phyloP scores from a whole-genome alignment of 2,113 vertebrate genomes.

The Poeciliopsis turrubarensis region DNA sequence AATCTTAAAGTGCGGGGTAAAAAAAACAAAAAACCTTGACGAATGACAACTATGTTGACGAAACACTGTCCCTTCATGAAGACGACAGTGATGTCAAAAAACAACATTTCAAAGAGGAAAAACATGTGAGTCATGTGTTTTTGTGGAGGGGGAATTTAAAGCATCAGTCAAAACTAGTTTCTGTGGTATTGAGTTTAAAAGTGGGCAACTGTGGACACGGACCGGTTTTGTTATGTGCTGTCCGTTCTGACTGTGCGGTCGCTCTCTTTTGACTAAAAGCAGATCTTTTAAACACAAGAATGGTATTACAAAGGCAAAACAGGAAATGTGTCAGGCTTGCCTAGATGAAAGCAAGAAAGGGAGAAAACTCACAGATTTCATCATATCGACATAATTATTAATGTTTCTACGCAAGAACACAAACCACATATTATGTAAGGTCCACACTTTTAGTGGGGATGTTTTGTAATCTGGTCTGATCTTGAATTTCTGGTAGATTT shows the following conservation, averaged over 20 bases:
- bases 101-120: conserved; percentile 2
- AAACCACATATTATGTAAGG: conserved; percentile 44
- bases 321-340: conserved; percentile 37
- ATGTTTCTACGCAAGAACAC: conserved; percentile 10
- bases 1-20: background rate
- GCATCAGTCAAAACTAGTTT: conserved; percentile 9
- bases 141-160: conserved; percentile 15
- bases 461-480: background rate
- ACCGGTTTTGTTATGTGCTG: background rate
- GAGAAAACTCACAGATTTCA: background rate
- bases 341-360: conserved; percentile 19
- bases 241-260: background rate
- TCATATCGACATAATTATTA: background rate
- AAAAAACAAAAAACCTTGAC: background rate
- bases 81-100: conserved; percentile 52
- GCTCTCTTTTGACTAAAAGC: background rate
- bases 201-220: background rate
- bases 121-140: conserved; percentile 40
- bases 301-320: conserved; percentile 32
- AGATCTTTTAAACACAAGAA: conserved; percentile 42
- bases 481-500: background rate
- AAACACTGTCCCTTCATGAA: background rate
- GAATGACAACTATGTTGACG: conserved; percentile 30
- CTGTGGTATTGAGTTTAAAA: conserved; percentile 1
- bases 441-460: background rate